phyloP scores from a whole-genome alignment of 2,113 vertebrate species.

The Pygoscelis antarcticus region DNA sequence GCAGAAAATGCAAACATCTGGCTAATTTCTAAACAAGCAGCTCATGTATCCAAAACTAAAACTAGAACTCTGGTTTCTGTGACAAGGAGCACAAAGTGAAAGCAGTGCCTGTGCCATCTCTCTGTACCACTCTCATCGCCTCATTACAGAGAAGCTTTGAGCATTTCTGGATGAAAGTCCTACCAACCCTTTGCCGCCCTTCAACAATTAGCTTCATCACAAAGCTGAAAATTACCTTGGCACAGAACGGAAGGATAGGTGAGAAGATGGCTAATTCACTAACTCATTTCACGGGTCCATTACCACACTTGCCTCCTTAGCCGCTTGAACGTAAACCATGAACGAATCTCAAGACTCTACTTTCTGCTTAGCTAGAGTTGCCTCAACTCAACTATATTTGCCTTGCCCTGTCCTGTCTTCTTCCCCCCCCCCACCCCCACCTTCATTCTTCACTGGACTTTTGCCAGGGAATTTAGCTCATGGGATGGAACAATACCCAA shows the following conservation, averaged over 20 bases:
- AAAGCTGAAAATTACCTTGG: neutral
- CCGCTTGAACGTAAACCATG: neutral
- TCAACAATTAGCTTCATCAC: neutral
- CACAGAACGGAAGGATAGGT: neutral
- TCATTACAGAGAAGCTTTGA: neutral
- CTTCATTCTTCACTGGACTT: neutral
- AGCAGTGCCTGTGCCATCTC: neutral
- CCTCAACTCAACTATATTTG: neutral
- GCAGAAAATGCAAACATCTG: neutral
- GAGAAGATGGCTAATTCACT: neutral
- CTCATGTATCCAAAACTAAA: neutral
- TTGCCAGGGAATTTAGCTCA: neutral
- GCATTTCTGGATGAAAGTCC: neutral
- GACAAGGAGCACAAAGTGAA: neutral
- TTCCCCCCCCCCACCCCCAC: fast-evolving
- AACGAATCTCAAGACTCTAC: neutral
- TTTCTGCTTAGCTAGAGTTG: neutral
- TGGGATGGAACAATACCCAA: neutral
- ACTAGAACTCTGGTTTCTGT: neutral
- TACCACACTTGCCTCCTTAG: neutral
- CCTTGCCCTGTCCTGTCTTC: neutral
- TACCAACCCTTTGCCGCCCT: neutral
- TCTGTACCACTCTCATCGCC: neutral
- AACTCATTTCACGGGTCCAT: neutral
- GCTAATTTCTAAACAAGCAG: neutral